Base-by-base conservation (phyloP, 2,113 vertebrate species). In the Kryptolebias marmoratus region DNA sequence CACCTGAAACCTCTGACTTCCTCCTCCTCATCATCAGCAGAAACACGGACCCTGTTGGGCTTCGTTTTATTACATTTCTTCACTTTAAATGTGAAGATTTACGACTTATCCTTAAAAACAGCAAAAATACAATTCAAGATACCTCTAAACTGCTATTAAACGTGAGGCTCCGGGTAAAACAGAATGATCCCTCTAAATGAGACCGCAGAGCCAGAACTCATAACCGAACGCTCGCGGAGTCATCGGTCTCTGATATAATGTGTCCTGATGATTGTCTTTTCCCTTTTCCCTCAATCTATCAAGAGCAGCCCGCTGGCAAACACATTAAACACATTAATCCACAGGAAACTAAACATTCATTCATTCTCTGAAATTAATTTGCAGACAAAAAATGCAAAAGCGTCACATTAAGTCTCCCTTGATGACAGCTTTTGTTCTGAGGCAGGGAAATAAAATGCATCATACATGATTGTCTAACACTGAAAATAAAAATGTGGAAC, bases 391-490 rank as follows among this genome's bases (percentile, higher is more conserved):
- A 68, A 55, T 53, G 55, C 4, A 14, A 54, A 80, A 53, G 13
- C 60, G 54, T 70, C 48, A 54, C 56, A 72, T 73, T 67, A 42
- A 52, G 62, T 64, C 68, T 64, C 45, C 49, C 44, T 66, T 71
- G 12, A 45, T 45, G 72, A 77, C 58, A 44, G 45, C 2, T 79
- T 72, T 73, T 64, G 54, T 77, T 74, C 56, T 42, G 49, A 13
- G 39, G 56, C 61, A 42, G 52, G 8, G 69, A 28, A 65, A 31
- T 52, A 68, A 71, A 84, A 66, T 12, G 64, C 70, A 55, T 69
- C 18, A 18, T 22, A 56, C 18, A 50, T 75, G 90, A 88, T 83
- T 81, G 87, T 87, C 85, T 83, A 82, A 81, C 77, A 75, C 83
- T 67, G 84, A 77, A 64, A 10, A 9, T 32, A 45, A 44, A 50